Percentiles rank a stretch among this genome's conserved stretches.
Evolutionary conservation across 2,797 vertebrate species (phyloP).

Genomic region (Schizopygopsis malacanthus): DNA sequence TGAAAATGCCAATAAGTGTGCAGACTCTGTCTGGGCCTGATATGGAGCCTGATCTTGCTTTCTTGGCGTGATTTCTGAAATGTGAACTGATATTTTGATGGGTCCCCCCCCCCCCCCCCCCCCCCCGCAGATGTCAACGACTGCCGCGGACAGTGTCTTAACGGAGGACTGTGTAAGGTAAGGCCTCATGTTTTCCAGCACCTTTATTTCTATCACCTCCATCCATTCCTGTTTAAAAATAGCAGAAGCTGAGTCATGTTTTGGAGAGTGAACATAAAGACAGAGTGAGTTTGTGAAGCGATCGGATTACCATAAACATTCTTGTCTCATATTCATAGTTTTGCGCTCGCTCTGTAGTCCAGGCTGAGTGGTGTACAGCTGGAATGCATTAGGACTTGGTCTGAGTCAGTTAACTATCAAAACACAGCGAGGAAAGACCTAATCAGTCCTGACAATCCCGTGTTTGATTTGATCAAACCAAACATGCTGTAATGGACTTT

Average conservation of each 20-base stretch:
- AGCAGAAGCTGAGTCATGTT: conserved; percentile 54
- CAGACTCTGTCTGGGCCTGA: background rate
- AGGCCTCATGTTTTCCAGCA: conserved; percentile 52
- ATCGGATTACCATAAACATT: conserved; percentile 82
- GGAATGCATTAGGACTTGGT: conserved; percentile 31
- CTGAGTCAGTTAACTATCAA: conserved; percentile 29
- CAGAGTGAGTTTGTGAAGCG: conserved; percentile 70
- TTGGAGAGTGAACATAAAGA: conserved; percentile 48
- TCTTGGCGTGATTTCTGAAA: conserved; percentile 19
- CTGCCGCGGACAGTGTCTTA: conserved; percentile 96
- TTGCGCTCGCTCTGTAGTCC: conserved; percentile 42
- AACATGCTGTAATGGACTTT: conserved; percentile 24
- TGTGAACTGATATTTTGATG: conserved; percentile 52
- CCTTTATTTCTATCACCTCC: conserved; percentile 12
- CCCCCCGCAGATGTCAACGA: conserved; percentile 89
- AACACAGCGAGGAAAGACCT: conserved; percentile 11
- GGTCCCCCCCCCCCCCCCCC: conserved; percentile 37
- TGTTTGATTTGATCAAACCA: conserved; percentile 29
- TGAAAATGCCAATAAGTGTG: background rate
- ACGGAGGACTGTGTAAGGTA: conserved; percentile 97
- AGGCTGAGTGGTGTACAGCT: conserved; percentile 16
- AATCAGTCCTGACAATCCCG: conserved; percentile 6
- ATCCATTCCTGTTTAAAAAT: conserved; percentile 48
- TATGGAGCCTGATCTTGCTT: background rate
- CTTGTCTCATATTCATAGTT: conserved; percentile 59